Evolutionary conservation across 1,140 invertebrate genomes (phyloP), one percentile per base, ranked within the genome.

Genomic region (Diorhabda carinulata): DNA sequence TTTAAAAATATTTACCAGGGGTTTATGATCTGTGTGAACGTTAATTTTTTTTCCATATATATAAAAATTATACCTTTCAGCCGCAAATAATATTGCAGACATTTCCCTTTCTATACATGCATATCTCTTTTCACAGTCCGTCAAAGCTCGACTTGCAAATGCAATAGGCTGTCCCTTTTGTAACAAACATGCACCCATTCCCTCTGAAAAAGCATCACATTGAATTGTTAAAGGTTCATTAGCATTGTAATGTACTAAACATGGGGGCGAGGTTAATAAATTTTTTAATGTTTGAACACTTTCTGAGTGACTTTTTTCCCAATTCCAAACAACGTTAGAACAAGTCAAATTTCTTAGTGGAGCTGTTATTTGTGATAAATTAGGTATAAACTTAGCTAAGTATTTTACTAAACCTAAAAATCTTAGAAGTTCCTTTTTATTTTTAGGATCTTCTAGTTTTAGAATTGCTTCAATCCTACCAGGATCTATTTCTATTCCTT

Each of bases 1-100:
- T 64, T 70, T 67, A 43, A 70, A 66, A 66, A 72, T 67, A 40
- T n/a, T n/a, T 40, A 68, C 56, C 57, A 65, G 42, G 4, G 69
- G 69, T 61, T 70, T 70, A 61, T 70, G 64, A 64, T 66, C 69
- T 4, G 25, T 42, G 6, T 7, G 9, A 7, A 61, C 60, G 10
- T 25, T 25, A 25, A 59, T 7, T 10, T 63, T 63, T 63, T 59
- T 2, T 41, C 58, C 58, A 5, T 59, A 59, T n/a, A 41, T 59
- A 25, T n/a, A 59, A 59, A 40, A 59, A 5, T 59, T 10, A 59
- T 40, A 41, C 10, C 41, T 59, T 25, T 59, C 10, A 2, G 6
- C 7, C 7, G 8, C 10, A 59, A 59, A 59, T 6, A 59, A 6
- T 59, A 59, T 59, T n/a, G 25, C 58, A 10, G 8, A 59, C 8